Evolutionary conservation across 2,888 invertebrate genomes (phyloP).

Genomic region (Eupelmus urozonus): DNA sequence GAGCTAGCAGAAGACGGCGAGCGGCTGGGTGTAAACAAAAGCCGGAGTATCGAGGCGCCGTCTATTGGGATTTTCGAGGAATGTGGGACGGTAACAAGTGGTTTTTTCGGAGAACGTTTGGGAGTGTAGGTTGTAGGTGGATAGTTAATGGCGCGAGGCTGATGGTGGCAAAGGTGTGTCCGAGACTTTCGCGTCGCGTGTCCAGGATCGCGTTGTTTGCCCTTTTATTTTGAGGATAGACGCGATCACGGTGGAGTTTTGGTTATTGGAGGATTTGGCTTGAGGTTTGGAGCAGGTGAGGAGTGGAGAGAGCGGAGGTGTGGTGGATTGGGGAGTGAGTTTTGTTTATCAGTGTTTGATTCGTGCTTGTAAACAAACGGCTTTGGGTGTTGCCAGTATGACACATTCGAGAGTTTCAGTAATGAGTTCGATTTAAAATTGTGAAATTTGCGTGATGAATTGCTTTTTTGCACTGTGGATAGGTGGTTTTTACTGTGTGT

Average conservation of each 20-base stretch:
- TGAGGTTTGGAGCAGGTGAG: background rate
- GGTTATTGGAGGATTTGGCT: background rate
- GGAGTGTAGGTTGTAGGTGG: too few species aligned
- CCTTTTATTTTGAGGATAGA: too few species aligned
- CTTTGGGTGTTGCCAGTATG: slow-evolving; percentile 45
- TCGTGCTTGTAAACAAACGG: slow-evolving; percentile 51
- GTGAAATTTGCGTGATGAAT: too few species aligned
- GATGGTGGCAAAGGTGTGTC: slow-evolving; percentile 42
- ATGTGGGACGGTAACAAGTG: too few species aligned
- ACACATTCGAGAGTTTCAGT: slow-evolving; percentile 44
- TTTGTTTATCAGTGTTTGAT: background rate
- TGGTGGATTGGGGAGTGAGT: background rate
- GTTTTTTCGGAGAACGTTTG: too few species aligned
- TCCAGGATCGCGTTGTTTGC: slow-evolving; percentile 9
- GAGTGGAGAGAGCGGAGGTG: background rate
- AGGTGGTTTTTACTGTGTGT: too few species aligned
- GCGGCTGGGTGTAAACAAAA: too few species aligned
- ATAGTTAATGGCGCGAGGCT: slow-evolving; percentile 1
- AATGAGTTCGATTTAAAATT: slow-evolving; percentile 6
- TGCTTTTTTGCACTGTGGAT: too few species aligned
- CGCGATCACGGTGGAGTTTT: background rate
- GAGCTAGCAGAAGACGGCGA: too few species aligned
- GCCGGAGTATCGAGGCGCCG: background rate
- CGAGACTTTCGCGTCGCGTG: slow-evolving; percentile 26
- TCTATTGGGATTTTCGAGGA: background rate